These are phyloP conservation scores for Timema podura DNA, from an alignment of 2,888 invertebrate genomes.

Conservation along the genomic window DNA sequence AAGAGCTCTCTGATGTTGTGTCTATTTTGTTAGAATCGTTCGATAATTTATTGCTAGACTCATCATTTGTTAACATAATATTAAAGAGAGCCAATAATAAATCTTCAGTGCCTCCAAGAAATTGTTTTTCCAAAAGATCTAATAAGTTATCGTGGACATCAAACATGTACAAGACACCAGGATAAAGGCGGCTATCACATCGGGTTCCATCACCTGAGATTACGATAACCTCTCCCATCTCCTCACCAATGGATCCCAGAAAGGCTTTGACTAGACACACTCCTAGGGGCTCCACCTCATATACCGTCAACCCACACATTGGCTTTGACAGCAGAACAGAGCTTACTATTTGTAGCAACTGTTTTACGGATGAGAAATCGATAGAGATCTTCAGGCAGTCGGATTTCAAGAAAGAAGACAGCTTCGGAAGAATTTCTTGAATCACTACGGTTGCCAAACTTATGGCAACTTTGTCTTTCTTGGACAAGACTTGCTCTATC, in stretches of 20 bases:
- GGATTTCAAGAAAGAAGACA: constrained; percentile 11
- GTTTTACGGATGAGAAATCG: constrained; percentile 26
- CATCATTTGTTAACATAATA: constrained; percentile 25
- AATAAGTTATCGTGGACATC: constrained; percentile 14
- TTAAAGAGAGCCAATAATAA: constrained; percentile 16
- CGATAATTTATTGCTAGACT: neutral
- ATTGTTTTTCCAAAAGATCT: constrained; percentile 12
- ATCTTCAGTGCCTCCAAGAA: no score
- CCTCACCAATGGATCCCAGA: constrained; percentile 19
- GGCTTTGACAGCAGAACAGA: constrained; percentile 26
- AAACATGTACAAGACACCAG: constrained; percentile 24
- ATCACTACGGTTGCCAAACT: constrained; percentile 11
- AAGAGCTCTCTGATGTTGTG: neutral
- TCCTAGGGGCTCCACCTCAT: constrained; percentile 19
- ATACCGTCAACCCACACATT: constrained; percentile 19
- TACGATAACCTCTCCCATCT: constrained; percentile 24
- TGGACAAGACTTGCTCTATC: constrained; percentile 19
- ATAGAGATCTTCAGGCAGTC: constrained; percentile 21
- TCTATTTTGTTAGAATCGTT: neutral
- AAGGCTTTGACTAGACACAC: constrained; percentile 24
- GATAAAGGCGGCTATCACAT: constrained; percentile 10
- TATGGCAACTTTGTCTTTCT: neutral
- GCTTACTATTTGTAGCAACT: constrained; percentile 23
- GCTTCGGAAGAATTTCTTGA: constrained; percentile 13
- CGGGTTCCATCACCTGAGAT: constrained; percentile 14